A percentile compares a stretch with the other conserved stretches of the same genome.
phyloP scores from a whole-genome alignment of 2,113 vertebrate genomes.

The Nannobrachium achirus region DNA sequence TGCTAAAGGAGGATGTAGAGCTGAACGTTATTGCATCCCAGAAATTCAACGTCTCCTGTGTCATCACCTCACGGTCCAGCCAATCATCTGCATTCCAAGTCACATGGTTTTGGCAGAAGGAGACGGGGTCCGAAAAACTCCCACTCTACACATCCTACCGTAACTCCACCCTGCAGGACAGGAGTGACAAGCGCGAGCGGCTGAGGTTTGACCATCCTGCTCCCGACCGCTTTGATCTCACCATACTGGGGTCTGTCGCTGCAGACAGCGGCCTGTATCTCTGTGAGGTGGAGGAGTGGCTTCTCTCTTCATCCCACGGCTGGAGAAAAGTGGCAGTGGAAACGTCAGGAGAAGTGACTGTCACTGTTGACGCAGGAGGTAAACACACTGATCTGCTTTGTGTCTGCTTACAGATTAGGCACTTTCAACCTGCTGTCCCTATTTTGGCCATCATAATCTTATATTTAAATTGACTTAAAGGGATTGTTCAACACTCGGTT shows the following conservation, averaged over 20 bases:
- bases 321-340: constrained; percentile 87
- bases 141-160: constrained; percentile 56
- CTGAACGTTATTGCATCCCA: constrained; percentile 46
- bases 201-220: constrained; percentile 58
- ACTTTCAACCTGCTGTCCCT: too few relatives aligned
- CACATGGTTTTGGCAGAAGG: constrained; percentile 66
- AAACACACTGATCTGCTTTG: background rate
- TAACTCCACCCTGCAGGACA: constrained; percentile 58
- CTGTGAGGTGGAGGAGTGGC: constrained; percentile 86
- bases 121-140: background rate
- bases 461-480: too few relatives aligned
- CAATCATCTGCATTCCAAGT: constrained; percentile 68
- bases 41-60: constrained; percentile 61
- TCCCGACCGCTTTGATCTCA: constrained; percentile 71
- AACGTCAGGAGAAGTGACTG: constrained; percentile 74
- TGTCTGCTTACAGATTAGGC: too few relatives aligned
- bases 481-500: too few relatives aligned
- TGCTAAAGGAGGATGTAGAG: constrained; percentile 24
- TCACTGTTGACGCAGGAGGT: constrained; percentile 47
- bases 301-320: constrained; percentile 74
- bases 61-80: constrained; percentile 61
- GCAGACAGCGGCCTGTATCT: constrained; percentile 76
- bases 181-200: background rate
- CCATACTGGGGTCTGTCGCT: constrained; percentile 47
- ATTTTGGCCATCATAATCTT: too few relatives aligned